Evolutionary conservation across 1,140 invertebrate species (phyloP).

Genomic region (Macrostomum lignano): DNA sequence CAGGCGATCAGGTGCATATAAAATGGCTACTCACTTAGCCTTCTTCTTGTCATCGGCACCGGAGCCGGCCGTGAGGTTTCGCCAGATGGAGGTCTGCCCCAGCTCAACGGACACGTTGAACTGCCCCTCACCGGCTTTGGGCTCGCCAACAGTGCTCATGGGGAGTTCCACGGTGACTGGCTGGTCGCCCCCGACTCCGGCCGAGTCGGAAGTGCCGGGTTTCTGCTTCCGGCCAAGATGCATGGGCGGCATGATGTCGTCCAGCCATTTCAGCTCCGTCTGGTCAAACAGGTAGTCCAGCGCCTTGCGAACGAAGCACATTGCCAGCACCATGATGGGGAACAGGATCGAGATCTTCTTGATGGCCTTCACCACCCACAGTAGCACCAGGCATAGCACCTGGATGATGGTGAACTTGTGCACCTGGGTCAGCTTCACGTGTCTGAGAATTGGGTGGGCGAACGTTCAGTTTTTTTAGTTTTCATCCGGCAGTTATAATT

Average conservation of each 20-base stretch:
- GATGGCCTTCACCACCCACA: conserved; percentile 88
- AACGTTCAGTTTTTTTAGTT: background rate
- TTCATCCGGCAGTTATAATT: background rate
- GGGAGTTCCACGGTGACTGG: no score
- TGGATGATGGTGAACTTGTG: conserved; percentile 87
- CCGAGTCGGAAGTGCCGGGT: no score
- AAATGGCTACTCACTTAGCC: no score
- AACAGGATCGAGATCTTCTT: conserved; percentile 71
- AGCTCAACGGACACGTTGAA: no score
- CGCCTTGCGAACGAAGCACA: conserved; percentile 74
- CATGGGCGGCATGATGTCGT: conserved; percentile 63
- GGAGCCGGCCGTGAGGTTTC: no score
- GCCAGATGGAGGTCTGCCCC: no score
- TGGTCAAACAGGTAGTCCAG: conserved; percentile 69
- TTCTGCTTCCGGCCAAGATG: no score
- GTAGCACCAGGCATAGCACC: conserved; percentile 51
- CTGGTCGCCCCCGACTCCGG: no score
- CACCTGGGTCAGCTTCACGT: conserved; percentile 58
- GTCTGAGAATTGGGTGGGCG: conserved; percentile 2
- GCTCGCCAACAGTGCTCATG: no score
- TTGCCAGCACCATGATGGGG: conserved; percentile 87
- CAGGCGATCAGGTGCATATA: no score
- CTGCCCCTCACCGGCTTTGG: no score
- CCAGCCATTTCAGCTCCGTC: conserved; percentile 70
- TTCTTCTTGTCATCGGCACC: no score